Evolutionary conservation across 2,888 invertebrate genomes (phyloP).

Genomic region (Orchesellides sinensis): DNA sequence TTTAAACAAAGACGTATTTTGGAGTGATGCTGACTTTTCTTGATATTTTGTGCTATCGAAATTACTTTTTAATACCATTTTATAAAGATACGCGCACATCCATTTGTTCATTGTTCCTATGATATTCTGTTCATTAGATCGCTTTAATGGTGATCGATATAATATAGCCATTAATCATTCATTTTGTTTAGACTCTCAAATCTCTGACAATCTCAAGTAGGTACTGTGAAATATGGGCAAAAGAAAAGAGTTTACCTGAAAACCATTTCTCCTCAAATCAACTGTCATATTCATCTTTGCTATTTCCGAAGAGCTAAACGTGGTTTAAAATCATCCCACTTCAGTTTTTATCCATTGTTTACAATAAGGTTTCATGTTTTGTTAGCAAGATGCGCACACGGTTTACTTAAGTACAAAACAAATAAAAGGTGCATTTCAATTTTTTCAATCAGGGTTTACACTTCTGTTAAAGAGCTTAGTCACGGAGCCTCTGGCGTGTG

Average conservation of each 20-base stretch:
- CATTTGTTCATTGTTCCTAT: too few relatives aligned
- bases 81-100: too few relatives aligned
- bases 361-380: slow-evolving; percentile 48
- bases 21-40: too few relatives aligned
- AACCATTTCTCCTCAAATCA: slow-evolving; percentile 37
- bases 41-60: too few relatives aligned
- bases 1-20: too few relatives aligned
- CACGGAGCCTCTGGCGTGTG: slow-evolving; percentile 35
- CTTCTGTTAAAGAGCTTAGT: neutral
- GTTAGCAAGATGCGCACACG: slow-evolving; percentile 34
- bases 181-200: neutral
- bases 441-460: neutral
- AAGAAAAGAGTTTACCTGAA: slow-evolving; percentile 27
- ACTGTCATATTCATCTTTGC: slow-evolving; percentile 58
- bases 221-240: neutral
- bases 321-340: slow-evolving; percentile 53
- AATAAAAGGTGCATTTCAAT: slow-evolving; percentile 17
- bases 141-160: too few relatives aligned
- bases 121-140: too few relatives aligned
- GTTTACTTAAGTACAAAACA: neutral
- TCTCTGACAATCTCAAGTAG: slow-evolving; percentile 23
- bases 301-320: slow-evolving; percentile 44
- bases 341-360: slow-evolving; percentile 58
- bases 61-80: too few relatives aligned
- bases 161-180: slow-evolving; percentile 36